A percentile compares a stretch with the other conserved stretches of the same genome.
These are phyloP conservation scores for Heliangelus exortis DNA, from an alignment of 2,797 vertebrate species.

Conservation along the genomic window DNA sequence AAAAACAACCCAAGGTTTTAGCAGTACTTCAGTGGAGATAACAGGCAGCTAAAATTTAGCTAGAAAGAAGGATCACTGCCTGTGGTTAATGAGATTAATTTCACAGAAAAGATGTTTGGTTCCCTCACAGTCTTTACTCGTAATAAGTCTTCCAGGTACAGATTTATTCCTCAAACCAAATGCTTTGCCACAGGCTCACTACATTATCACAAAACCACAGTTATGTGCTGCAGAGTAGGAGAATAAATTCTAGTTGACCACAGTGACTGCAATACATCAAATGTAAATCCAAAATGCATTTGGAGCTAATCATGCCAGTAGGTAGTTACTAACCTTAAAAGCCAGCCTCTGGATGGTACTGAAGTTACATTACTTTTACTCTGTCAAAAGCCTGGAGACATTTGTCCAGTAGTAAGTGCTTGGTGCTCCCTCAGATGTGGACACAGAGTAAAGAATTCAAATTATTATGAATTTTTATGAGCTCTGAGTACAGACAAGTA, in stretches of 20 bases:
- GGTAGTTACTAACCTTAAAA: not conserved
- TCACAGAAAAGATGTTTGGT: not conserved
- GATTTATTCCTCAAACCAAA: not conserved
- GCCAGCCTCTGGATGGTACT: not conserved
- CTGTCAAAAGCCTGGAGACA: not conserved
- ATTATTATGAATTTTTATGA: not conserved
- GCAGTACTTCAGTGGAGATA: not conserved
- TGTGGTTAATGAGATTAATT: not conserved
- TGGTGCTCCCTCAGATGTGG: not conserved
- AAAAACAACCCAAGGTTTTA: not conserved
- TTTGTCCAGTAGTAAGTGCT: not conserved
- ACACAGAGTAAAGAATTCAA: not conserved
- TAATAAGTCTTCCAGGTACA: not conserved
- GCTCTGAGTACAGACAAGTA: not conserved
- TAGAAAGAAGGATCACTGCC: not conserved
- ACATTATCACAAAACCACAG: not conserved
- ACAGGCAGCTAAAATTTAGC: not conserved
- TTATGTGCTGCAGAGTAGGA: not conserved
- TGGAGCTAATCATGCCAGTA: not conserved
- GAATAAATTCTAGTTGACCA: not conserved
- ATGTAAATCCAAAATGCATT: not conserved
- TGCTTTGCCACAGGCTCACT: rapidly evolving
- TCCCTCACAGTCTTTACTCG: not conserved
- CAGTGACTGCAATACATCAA: not conserved
- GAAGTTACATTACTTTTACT: not conserved